Evolutionary conservation across 2,113 vertebrate species (phyloP), one percentile per base, ranked within the genome.

Genomic region (Tapirus terrestris): DNA sequence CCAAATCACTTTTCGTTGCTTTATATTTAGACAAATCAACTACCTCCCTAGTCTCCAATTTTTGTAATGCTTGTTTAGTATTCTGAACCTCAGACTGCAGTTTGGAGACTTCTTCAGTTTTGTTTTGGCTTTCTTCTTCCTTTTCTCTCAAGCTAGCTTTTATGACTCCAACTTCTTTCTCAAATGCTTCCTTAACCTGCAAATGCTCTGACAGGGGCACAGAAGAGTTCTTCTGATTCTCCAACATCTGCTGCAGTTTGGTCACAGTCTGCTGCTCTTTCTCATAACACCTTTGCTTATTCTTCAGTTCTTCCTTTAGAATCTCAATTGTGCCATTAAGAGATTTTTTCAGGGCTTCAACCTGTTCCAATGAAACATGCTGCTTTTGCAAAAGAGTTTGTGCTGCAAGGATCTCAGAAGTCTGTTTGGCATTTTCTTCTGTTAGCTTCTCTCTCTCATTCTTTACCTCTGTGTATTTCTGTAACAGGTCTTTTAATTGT

Each of bases 61-160:
- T 99, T 33, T 98, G 97, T 1, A 99, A 61, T 0, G 99, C 98
- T 88, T 98, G 99, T 0, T 98, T 99, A 88, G 99, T 98, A 23
- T 80, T 98, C 72, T 98, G 99, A 48, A 99, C 98, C 97, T 99
- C 99, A 0, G 93, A 98, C 93, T 99, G 99, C 84, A 99, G 98
- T 94, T 91, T 95, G 29, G 98, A 98, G 9, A 99, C 96, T 25
- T 99, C 98, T 13, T 99, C 94, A 0, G 98, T 98, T 2, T 98
- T 99, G 82, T 91, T 98, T 21, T 80, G 96, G 4, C 56, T 99
- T 92, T 98, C 99, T 23, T 99, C 99, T 96, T 99, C 99, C 96
- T 99, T 99, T 23, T 99, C 99, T 3, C 94, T 94, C 89, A 99
- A 97, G 33, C 98, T 98, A 48, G 85, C 60, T 39, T 65, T 99